phyloP scores from a whole-genome alignment of 2,113 vertebrate species.

The Protobothrops flavoviridis region DNA sequence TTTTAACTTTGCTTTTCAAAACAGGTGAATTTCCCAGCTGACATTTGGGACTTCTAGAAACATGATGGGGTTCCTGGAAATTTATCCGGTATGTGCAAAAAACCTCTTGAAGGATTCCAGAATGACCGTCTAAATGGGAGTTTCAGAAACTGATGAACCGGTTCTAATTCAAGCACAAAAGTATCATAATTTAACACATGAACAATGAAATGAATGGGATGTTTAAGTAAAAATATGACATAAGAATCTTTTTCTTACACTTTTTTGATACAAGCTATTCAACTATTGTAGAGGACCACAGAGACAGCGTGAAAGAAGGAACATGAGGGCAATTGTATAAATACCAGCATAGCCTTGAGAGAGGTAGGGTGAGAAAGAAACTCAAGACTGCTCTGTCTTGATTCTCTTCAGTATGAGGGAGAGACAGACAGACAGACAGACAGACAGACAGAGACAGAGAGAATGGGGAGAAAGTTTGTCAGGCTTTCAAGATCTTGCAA shows the following conservation, averaged over 20 bases:
- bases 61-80: not conserved
- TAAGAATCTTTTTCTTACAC: not conserved
- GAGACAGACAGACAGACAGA: no score
- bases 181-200: not conserved
- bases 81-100: not conserved
- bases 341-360: not conserved
- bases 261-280: not conserved
- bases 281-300: not conserved
- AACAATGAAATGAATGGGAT: not conserved
- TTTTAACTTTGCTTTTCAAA: not conserved
- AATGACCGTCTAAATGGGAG: not conserved
- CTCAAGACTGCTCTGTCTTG: not conserved
- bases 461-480: not conserved
- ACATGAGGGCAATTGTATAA: not conserved
- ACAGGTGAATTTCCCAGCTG: not conserved
- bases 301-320: not conserved
- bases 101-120: not conserved
- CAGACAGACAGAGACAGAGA: not conserved
- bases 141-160: not conserved
- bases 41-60: not conserved
- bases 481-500: not conserved
- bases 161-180: no score
- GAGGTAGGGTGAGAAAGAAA: not conserved
- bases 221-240: not conserved
- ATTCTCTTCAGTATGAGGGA: not conserved